Evolutionary conservation across 2,888 invertebrate species (phyloP), one percentile per base, ranked within the genome.

Genomic region (Serripes groenlandicus): DNA sequence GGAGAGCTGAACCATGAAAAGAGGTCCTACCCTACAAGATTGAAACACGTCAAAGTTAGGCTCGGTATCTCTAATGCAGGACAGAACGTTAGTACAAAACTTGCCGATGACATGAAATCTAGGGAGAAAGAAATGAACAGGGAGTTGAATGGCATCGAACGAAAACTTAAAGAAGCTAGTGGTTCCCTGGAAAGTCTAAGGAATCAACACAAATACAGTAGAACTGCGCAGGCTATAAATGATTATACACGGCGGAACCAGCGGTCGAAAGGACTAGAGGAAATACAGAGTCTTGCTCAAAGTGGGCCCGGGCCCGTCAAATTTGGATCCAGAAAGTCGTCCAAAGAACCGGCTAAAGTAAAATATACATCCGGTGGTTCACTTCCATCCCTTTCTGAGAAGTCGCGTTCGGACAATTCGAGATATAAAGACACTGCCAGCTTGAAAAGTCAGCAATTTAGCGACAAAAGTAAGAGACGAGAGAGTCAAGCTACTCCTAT

Each of bases 151-250:
- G 69, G 54, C 2, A 69, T 74, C 21, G 86, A 86, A 58, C 83
- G 76, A 58, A 83, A 83, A 28, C 58, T 81, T 4, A 83, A 83
- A 60, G 86, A 83, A 37, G 76, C 76, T 3, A 64, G 21, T 5
- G 71, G 68, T 21, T 73, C 78, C 30, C 60, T 86, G 15, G 86
- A 86, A n/a, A 71, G 76, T 58, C 56, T 86, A 15, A 72, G 79
- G 58, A 81, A 81, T 35, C 82, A 83, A 34, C 74, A 86, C 37
- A 86, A 86, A 68, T 74, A 83, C 80, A 86, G 80, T n/a, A 86
- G 83, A 35, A 86, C 86, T 2, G 86, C 86, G 1, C 37, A 78
- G 56, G 83, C 86, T 23, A 86, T 86, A 30, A 86, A 86, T 35
- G 72, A 83, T 5, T 80, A 81, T 66, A 83, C 81, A 26, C 54